phyloP scores from a whole-genome alignment of 1,140 invertebrate species.

The Pachyrhynchus sulphureomaculatus region DNA sequence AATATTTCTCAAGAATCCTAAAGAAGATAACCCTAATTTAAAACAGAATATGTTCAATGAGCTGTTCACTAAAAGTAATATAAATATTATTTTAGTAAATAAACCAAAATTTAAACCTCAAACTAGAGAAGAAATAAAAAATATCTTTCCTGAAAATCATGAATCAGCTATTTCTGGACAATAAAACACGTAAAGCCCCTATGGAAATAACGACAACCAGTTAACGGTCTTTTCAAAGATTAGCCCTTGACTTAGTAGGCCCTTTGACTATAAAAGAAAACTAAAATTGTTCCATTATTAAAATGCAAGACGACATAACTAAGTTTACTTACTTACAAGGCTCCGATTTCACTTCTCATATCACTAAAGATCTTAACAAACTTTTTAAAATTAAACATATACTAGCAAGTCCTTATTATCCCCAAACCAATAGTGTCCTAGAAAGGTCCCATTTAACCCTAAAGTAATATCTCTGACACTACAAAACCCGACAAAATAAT shows the following conservation, averaged over 20 bases:
- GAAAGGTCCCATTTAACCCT: slow-evolving; percentile 42
- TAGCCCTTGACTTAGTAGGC: too few species aligned
- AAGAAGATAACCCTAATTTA: neutral
- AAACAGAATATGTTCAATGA: neutral
- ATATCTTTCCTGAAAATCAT: slow-evolving; percentile 31
- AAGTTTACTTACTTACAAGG: too few species aligned
- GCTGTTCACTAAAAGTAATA: neutral
- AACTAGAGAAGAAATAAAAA: neutral
- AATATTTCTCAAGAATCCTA: neutral
- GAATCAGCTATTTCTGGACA: neutral
- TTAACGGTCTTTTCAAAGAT: too few species aligned
- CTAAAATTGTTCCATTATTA: too few species aligned
- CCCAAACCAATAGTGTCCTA: slow-evolving; percentile 44
- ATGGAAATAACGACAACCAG: slow-evolving; percentile 27
- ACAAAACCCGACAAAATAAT: slow-evolving; percentile 30
- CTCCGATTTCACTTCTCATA: too few species aligned
- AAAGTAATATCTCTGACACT: slow-evolving; percentile 43
- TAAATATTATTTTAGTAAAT: neutral
- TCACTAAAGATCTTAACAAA: neutral
- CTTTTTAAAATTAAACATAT: neutral
- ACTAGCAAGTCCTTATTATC: too few species aligned
- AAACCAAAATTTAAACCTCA: neutral
- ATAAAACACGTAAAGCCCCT: neutral
- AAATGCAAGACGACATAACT: too few species aligned
- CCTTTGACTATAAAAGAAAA: too few species aligned